phyloP scores from a whole-genome alignment of 2,888 invertebrate genomes.

The Andrena fulva region DNA sequence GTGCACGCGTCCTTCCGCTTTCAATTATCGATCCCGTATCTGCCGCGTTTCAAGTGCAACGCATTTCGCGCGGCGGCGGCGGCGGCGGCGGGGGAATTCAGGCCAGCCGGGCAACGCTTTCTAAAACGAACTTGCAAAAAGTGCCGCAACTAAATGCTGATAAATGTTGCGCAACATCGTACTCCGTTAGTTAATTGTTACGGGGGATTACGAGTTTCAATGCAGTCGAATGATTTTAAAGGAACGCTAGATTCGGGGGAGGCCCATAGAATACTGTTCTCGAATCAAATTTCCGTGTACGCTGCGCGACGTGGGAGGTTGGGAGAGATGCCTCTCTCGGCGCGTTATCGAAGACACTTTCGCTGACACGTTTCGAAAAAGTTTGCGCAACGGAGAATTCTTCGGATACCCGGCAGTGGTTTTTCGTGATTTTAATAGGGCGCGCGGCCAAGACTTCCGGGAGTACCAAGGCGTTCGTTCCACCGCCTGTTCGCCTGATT shows the following conservation, averaged over 20 bases:
- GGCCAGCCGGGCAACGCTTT: conserved; percentile 21
- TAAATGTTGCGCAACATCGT: neutral
- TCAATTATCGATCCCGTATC: neutral
- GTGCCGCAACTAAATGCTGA: conserved; percentile 12
- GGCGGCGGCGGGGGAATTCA: neutral
- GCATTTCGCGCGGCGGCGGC: neutral
- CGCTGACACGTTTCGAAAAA: neutral
- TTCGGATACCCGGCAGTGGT: neutral
- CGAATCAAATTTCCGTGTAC: no score
- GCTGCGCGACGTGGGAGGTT: no score
- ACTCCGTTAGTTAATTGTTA: neutral
- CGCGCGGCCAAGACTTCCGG: conserved; percentile 3
- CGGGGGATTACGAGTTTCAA: neutral
- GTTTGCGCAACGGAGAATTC: conserved; percentile 23
- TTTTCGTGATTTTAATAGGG: conserved; percentile 14
- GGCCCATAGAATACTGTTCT: no score
- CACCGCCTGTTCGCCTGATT: conserved; percentile 8
- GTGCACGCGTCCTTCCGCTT: conserved; percentile 37
- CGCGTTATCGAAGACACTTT: neutral
- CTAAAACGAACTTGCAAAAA: conserved; percentile 42
- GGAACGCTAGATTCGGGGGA: neutral
- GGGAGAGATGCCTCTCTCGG: no score
- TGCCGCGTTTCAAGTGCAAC: conserved; percentile 36
- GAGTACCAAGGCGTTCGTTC: conserved; percentile 24
- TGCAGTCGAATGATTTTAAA: neutral